Conservation (phyloP, 1,140 invertebrate genomes). For the Philopotamus ludificatus region DNA sequence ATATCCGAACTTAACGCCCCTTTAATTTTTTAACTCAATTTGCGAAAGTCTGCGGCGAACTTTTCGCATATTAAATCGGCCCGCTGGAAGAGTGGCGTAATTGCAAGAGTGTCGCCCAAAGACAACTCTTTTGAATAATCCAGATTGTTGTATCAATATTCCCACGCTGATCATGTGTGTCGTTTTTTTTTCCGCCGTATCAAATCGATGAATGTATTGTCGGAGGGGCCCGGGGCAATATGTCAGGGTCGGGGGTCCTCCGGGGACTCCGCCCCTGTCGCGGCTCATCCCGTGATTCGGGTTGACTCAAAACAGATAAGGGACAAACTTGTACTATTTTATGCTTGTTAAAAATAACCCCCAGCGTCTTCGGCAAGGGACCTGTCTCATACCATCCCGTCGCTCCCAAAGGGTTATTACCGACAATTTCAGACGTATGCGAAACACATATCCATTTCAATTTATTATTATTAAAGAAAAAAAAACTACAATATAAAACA, state of each 20-base stretch:
- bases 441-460: too few relatives aligned
- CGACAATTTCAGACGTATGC: too few relatives aligned
- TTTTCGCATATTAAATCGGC: not conserved
- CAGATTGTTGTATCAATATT: too few relatives aligned
- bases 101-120: too few relatives aligned
- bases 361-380: not conserved
- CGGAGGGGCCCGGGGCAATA: not conserved
- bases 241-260: not conserved
- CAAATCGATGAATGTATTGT: not conserved
- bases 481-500: too few relatives aligned
- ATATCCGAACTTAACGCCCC: conserved; percentile 30
- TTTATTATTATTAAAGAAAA: too few relatives aligned
- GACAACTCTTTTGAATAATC: too few relatives aligned
- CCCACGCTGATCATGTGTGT: too few relatives aligned
- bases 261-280: not conserved
- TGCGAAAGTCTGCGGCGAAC: conserved; percentile 1
- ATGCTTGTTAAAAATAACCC: conserved; percentile 6
- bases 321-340: not conserved
- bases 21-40: conserved; percentile 21
- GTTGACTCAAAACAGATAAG: conserved; percentile 9
- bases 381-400: not conserved
- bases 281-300: conserved; percentile 10
- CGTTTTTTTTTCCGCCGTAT: too few relatives aligned
- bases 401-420: not conserved
- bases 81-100: too few relatives aligned